Evolutionary conservation across 2,113 vertebrate genomes (phyloP).

Genomic region (Patagioenas fasciata): DNA sequence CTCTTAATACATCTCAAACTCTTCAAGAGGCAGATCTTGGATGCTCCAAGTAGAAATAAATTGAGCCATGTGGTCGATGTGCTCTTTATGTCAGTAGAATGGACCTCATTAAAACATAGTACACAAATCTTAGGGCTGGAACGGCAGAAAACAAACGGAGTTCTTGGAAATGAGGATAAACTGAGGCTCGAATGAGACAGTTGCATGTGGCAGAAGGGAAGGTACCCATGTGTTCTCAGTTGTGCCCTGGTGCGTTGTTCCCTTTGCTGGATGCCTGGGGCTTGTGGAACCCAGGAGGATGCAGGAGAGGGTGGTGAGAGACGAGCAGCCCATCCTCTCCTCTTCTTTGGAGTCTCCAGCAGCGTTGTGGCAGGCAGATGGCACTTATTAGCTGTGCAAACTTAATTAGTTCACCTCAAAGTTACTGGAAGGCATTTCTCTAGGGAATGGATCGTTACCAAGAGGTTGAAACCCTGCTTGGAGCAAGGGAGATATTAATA

Average conservation of each 20-base stretch:
- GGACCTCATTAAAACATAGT: background rate
- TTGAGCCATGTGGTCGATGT: background rate
- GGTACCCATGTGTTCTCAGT: background rate
- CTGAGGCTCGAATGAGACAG: background rate
- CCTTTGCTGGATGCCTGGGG: background rate
- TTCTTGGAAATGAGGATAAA: constrained; percentile 10
- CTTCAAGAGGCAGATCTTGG: constrained; percentile 1
- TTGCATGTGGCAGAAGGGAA: background rate
- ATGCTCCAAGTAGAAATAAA: background rate
- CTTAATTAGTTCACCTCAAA: constrained; percentile 71
- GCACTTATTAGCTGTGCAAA: constrained; percentile 70
- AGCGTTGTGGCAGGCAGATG: constrained; percentile 40
- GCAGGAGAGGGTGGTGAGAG: background rate
- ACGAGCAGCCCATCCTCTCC: background rate
- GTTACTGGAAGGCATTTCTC: constrained; percentile 59
- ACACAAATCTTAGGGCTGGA: background rate
- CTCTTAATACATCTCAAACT: constrained; percentile 15
- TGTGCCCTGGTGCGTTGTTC: background rate
- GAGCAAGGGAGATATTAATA: constrained; percentile 19
- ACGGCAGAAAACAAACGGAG: background rate
- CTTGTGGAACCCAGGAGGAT: background rate
- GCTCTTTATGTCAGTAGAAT: background rate
- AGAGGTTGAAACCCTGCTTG: background rate
- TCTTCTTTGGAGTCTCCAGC: background rate
- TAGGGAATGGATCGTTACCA: constrained; percentile 39